These are phyloP conservation scores for Oenanthe melanoleuca DNA, from an alignment of 2,113 vertebrate species.

Conservation along the genomic window DNA sequence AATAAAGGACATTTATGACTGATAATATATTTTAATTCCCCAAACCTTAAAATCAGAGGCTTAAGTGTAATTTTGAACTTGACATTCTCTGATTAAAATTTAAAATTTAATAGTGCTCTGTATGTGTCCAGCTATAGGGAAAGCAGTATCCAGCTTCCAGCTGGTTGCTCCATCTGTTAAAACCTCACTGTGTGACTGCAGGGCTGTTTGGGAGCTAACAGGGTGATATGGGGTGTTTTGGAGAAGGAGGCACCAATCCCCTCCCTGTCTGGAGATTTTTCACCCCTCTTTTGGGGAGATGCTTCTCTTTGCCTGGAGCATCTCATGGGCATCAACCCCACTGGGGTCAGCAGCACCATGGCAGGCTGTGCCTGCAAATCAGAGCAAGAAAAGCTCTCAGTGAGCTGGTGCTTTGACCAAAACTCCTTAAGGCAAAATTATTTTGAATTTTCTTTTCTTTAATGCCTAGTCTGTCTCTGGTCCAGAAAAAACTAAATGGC, in stretches of 20 bases:
- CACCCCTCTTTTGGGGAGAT: neutral
- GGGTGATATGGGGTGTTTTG: neutral
- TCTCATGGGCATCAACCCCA: rapidly evolving
- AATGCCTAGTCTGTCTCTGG: neutral
- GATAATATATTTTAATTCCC: neutral
- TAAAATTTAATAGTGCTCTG: slow-evolving; percentile 48
- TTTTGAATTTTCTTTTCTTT: neutral
- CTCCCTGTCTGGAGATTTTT: neutral
- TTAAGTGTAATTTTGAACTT: neutral
- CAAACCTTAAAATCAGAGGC: neutral
- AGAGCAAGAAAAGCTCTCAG: neutral
- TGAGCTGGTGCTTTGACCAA: neutral
- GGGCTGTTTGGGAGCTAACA: neutral
- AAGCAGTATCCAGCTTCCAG: neutral
- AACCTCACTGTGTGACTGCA: neutral
- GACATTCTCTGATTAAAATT: slow-evolving; percentile 52
- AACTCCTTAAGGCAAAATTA: neutral
- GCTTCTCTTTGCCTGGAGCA: neutral
- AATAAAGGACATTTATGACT: neutral
- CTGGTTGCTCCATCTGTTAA: slow-evolving; percentile 27
- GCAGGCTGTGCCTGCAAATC: neutral
- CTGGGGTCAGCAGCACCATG: rapidly evolving
- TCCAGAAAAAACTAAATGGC: neutral
- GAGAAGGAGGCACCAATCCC: neutral
- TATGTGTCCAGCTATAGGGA: slow-evolving; percentile 22